These are phyloP conservation scores for Ibidorhyncha struthersii DNA, from an alignment of 2,113 vertebrate species.

Conservation along the genomic window DNA sequence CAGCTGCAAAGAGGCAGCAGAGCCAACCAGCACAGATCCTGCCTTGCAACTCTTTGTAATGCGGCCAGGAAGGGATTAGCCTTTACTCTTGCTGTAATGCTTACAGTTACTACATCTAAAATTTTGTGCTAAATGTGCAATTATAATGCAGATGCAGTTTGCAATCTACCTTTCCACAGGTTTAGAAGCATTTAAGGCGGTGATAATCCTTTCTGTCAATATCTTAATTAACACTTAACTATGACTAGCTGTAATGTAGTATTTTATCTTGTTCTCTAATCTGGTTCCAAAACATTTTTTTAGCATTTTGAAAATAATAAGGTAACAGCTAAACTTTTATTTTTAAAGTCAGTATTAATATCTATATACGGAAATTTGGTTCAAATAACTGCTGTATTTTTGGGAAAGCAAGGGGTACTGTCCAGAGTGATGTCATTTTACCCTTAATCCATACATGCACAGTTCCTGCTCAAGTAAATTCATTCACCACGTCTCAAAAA, in stretches of 20 bases:
- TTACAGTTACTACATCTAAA: not conserved
- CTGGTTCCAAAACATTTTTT: not conserved
- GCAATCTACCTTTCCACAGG: constrained; percentile 22
- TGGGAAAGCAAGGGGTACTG: not conserved
- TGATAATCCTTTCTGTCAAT: not conserved
- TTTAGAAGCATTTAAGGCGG: not conserved
- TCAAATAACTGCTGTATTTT: not conserved
- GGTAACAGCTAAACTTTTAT: not conserved
- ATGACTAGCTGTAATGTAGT: not conserved
- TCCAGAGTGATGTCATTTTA: not conserved
- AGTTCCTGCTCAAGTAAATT: not conserved
- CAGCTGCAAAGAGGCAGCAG: not conserved
- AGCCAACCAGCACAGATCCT: not conserved
- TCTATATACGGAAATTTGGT: not conserved
- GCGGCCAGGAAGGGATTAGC: not conserved
- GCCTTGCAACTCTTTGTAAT: not conserved
- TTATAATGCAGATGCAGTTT: not conserved
- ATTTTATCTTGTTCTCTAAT: not conserved
- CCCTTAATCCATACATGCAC: not conserved
- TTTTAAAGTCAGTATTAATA: not conserved
- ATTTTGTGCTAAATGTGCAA: not conserved
- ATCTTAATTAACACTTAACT: not conserved
- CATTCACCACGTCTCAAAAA: not conserved
- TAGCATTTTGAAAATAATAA: not conserved
- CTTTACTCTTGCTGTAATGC: not conserved